Evolutionary conservation across 1,140 invertebrate genomes (phyloP).

Genomic region (Triops cancriformis): DNA sequence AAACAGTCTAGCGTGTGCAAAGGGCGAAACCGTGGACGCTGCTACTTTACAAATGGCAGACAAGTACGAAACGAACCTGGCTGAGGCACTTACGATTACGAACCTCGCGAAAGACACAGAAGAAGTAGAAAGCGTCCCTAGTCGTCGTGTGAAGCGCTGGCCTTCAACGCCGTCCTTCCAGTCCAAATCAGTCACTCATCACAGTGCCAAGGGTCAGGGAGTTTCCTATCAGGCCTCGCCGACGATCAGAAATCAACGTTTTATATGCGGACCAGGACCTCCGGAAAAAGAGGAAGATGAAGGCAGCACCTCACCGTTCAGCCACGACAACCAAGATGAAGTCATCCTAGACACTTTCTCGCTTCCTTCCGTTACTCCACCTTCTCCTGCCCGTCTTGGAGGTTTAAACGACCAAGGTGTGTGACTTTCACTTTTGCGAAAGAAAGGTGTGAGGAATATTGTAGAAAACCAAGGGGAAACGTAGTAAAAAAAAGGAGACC

Average conservation of each 20-base stretch:
- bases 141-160: slow-evolving; percentile 23
- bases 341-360: neutral
- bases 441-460: neutral
- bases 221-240: neutral
- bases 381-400: neutral
- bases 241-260: neutral
- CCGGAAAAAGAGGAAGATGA: neutral
- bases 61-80: neutral
- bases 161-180: slow-evolving; percentile 24
- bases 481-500: neutral
- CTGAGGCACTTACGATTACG: neutral
- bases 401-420: neutral
- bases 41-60: neutral
- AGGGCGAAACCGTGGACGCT: slow-evolving; percentile 6
- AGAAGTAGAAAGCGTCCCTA: neutral
- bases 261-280: neutral
- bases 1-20: neutral
- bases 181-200: slow-evolving; percentile 2
- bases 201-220: neutral
- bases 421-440: neutral
- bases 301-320: neutral
- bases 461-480: neutral
- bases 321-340: neutral
- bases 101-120: slow-evolving; percentile 11
- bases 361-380: neutral